phyloP scores from a whole-genome alignment of 1,140 invertebrate genomes.

The Lerema accius region DNA sequence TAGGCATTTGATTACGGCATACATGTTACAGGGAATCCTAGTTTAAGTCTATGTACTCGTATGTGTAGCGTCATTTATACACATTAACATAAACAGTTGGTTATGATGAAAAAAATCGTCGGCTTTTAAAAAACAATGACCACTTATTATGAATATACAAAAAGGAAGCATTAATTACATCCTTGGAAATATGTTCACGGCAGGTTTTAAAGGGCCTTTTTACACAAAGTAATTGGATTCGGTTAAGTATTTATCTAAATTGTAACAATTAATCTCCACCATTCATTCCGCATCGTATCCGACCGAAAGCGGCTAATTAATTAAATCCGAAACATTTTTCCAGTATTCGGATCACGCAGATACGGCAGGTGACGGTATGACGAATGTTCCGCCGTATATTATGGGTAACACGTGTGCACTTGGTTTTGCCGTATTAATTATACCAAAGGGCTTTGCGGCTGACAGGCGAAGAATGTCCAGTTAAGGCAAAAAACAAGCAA shows the following conservation, averaged over 20 bases:
- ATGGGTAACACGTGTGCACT: conserved; percentile 25
- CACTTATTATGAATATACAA: too few relatives aligned
- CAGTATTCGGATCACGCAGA: conserved; percentile 50
- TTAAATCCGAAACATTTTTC: conserved; percentile 52
- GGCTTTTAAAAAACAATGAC: too few relatives aligned
- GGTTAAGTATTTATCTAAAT: conserved; percentile 44
- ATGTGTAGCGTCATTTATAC: too few relatives aligned
- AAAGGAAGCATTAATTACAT: neutral
- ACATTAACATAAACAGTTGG: too few relatives aligned
- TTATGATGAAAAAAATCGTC: too few relatives aligned
- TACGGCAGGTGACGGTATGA: conserved; percentile 55
- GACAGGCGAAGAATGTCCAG: conserved; percentile 48
- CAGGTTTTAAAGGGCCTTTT: neutral
- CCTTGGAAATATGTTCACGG: neutral
- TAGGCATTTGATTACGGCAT: too few relatives aligned
- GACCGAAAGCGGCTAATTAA: conserved; percentile 57
- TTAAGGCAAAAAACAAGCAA: conserved; percentile 26
- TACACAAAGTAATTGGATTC: neutral
- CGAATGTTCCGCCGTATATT: conserved; percentile 45
- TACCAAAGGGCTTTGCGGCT: conserved; percentile 40
- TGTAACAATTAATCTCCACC: conserved; percentile 50
- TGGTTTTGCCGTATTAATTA: conserved; percentile 52
- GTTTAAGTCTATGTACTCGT: too few relatives aligned
- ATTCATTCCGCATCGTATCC: conserved; percentile 36
- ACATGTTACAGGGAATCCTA: too few relatives aligned